Evolutionary conservation across 1,140 invertebrate genomes (phyloP).

Genomic region (Dendrolimus punctatus): DNA sequence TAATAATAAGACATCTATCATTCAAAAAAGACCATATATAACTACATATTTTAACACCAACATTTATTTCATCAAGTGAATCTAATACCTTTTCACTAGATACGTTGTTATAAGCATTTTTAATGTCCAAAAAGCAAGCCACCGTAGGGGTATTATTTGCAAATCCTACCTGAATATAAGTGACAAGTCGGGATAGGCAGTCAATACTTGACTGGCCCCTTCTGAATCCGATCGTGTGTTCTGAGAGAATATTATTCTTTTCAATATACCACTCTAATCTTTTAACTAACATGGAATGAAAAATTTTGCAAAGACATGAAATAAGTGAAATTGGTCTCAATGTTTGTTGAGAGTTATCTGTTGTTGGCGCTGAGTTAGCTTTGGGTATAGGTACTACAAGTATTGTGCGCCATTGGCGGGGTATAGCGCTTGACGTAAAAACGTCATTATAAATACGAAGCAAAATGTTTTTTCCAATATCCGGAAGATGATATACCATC

Average conservation of each 20-base stretch:
- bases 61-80: slow-evolving; percentile 17
- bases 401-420: slow-evolving; percentile 13
- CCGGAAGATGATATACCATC: slow-evolving; percentile 24
- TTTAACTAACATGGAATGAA: slow-evolving; percentile 24
- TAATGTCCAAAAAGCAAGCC: slow-evolving; percentile 25
- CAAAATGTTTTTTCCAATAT: slow-evolving; percentile 8
- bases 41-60: slow-evolving; percentile 13
- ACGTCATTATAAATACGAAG: slow-evolving; percentile 15
- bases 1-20: slow-evolving; percentile 21
- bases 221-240: slow-evolving; percentile 22
- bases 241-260: slow-evolving; percentile 19
- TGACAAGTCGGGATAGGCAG: slow-evolving; percentile 12
- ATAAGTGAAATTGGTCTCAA: slow-evolving; percentile 29
- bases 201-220: slow-evolving; percentile 20
- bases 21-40: slow-evolving; percentile 23
- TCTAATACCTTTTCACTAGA: no score
- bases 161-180: slow-evolving; percentile 23
- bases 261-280: slow-evolving; percentile 25
- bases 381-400: slow-evolving; percentile 17
- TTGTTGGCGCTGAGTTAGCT: background rate
- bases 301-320: slow-evolving; percentile 26
- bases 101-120: slow-evolving; percentile 28
- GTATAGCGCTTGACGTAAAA: slow-evolving; percentile 5
- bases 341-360: no score
- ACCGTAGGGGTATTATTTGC: slow-evolving; percentile 19